A percentile compares a stretch with the other conserved stretches of the same genome.
Conservation (phyloP, 2,113 vertebrate genomes). For the Sinocyclocheilus grahami region DNA sequence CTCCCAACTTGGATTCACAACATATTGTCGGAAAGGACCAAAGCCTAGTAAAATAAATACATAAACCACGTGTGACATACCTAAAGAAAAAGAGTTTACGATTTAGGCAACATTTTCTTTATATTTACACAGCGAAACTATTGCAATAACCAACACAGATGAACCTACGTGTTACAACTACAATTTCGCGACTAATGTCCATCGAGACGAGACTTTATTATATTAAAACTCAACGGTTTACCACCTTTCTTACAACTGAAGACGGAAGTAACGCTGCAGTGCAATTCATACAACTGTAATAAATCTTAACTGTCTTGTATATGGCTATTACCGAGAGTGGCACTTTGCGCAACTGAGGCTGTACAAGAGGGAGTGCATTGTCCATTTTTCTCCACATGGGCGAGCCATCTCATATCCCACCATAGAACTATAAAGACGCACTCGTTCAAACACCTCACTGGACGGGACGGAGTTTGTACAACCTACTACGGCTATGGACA, state of each 20-base stretch:
- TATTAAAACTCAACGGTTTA: background rate
- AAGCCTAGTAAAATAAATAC: slow-evolving; percentile 72
- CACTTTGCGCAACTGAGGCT: background rate
- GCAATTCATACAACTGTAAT: background rate
- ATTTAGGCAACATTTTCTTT: background rate
- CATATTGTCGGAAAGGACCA: slow-evolving; percentile 81
- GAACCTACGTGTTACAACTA: slow-evolving; percentile 64
- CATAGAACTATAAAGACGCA: background rate
- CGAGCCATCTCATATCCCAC: slow-evolving; percentile 53
- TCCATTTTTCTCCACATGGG: slow-evolving; percentile 54
- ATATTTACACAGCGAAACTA: background rate
- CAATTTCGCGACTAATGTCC: slow-evolving; percentile 32
- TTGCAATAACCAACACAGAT: too few relatives aligned
- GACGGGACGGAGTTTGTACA: background rate
- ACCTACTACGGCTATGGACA: background rate
- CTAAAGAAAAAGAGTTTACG: background rate
- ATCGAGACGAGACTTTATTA: slow-evolving; percentile 17
- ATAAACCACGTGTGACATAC: background rate
- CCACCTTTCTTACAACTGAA: background rate
- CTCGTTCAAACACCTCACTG: background rate
- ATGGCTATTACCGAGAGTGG: too few relatives aligned
- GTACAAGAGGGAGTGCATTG: slow-evolving; percentile 5
- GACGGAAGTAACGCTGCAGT: background rate
- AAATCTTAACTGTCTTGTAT: background rate
- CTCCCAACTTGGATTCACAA: slow-evolving; percentile 85